These are phyloP conservation scores for Agriopis marginaria DNA, from an alignment of 2,888 invertebrate genomes.

Conservation along the genomic window DNA sequence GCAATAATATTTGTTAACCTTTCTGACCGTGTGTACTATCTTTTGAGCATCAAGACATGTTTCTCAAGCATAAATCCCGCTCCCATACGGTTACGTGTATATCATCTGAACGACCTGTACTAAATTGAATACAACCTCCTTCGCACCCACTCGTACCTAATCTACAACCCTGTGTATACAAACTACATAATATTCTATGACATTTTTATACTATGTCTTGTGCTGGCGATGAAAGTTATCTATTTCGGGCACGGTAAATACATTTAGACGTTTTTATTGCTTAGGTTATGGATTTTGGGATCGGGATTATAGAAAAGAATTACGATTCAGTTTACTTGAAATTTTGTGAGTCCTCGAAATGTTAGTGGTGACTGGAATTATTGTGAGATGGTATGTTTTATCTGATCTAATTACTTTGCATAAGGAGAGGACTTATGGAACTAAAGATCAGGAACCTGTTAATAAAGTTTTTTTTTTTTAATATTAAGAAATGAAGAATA, in stretches of 20 bases:
- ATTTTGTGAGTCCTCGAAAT: constrained; percentile 21
- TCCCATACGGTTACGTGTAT: constrained; percentile 60
- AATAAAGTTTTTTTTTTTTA: too few species aligned
- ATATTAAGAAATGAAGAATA: too few species aligned
- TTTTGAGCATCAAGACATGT: constrained; percentile 48
- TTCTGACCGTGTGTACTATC: constrained; percentile 34
- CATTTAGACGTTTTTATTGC: constrained; percentile 44
- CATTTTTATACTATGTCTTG: neutral
- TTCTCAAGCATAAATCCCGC: constrained; percentile 62
- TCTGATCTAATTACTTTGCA: neutral
- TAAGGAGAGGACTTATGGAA: too few species aligned
- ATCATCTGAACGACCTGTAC: constrained; percentile 70
- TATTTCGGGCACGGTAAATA: constrained; percentile 42
- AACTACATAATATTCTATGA: constrained; percentile 21
- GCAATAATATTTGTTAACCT: neutral
- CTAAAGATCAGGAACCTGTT: too few species aligned
- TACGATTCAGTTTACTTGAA: constrained; percentile 17
- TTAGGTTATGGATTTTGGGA: constrained; percentile 38
- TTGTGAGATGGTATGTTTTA: too few species aligned
- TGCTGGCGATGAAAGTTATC: constrained; percentile 32
- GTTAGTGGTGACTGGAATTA: neutral
- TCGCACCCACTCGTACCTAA: constrained; percentile 38
- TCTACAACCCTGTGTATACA: constrained; percentile 15
- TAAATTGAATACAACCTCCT: constrained; percentile 67
- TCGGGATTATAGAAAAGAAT: constrained; percentile 37